Conservation (phyloP, 2,113 vertebrate species). For the Alligator sinensis region DNA sequence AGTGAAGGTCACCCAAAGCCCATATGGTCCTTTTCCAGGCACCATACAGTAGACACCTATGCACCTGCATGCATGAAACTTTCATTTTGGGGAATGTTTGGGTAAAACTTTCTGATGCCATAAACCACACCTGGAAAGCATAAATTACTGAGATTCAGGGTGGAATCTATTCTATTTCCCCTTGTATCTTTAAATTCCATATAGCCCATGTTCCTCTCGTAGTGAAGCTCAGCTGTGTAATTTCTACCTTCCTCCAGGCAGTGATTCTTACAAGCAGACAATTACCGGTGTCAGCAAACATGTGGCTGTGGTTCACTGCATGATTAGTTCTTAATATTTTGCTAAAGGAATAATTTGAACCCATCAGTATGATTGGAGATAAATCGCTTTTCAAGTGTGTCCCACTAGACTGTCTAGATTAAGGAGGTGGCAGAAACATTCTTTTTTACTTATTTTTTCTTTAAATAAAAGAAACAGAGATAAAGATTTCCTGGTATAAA, state of each 20-base stretch:
- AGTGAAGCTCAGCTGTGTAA: constrained; percentile 24
- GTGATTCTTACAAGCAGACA: constrained; percentile 39
- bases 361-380: constrained; percentile 25
- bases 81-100: not conserved
- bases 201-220: not conserved
- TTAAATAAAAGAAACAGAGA: not conserved
- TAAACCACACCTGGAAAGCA: not conserved
- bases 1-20: not conserved
- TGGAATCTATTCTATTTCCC: not conserved
- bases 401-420: not conserved
- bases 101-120: not conserved
- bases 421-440: constrained; percentile 9
- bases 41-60: not conserved
- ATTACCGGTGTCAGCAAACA: constrained; percentile 70
- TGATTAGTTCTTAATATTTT: constrained; percentile 71
- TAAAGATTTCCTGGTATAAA: not conserved
- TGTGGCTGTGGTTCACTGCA: constrained; percentile 55
- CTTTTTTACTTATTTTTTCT: constrained; percentile 3
- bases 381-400: constrained; percentile 30
- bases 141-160: not conserved
- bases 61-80: not conserved
- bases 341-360: constrained; percentile 63
- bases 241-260: constrained; percentile 37
- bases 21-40: not conserved
- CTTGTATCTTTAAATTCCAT: not conserved